Base-by-base conservation (phyloP, 2,797 vertebrate species). In the Rhinogobio ventralis region DNA sequence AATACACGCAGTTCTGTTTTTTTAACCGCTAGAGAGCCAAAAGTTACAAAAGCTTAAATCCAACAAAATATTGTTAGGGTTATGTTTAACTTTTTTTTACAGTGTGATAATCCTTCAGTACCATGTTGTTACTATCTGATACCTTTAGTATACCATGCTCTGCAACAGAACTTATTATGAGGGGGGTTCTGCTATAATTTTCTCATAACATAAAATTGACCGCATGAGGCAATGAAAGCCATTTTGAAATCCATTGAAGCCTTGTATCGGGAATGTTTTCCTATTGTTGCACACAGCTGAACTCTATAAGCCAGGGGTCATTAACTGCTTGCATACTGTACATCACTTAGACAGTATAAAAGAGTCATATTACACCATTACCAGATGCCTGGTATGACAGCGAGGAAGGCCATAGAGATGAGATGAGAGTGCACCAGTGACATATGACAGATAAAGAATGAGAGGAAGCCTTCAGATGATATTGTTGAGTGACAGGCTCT, bases 381-480 rank as follows among this genome's bases (percentile, higher is more conserved):
- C 45, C 77, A 79, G 19, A 79, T 80, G 64, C 20, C 14, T 68
- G 13, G 36, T 68, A 80, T 80, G 68, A 85, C 15, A 51, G 49
- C 53, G 30, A 5, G 8, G 74, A 87, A 67, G 71, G n/a, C 39
- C 36, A 67, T 49, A 45, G 68, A 25, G 74, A 74, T n/a, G 45
- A 73, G 49, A 73, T 39, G 30, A 79, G 74, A 81, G 73, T 81
- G 45, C 42, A 17, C 45, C 62, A 33, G 62, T 49, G 45, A 67
- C 57, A 42, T 51, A 53, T 80, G n/a, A 60, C 33, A 68, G 39
- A 71, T 39, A 77, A 33, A 49, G 36, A 25, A n/a, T 7, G 4
- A 33, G 42, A 42, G 49, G 30, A n/a, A 53, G 19, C 13, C 39
- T 66, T 79, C 62, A 68, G 62, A 80, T 53, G 45, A 45, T 39